Evolutionary conservation across 1,140 invertebrate species (phyloP), one percentile per base, ranked within the genome.

Genomic region (Cotesia glomerata): DNA sequence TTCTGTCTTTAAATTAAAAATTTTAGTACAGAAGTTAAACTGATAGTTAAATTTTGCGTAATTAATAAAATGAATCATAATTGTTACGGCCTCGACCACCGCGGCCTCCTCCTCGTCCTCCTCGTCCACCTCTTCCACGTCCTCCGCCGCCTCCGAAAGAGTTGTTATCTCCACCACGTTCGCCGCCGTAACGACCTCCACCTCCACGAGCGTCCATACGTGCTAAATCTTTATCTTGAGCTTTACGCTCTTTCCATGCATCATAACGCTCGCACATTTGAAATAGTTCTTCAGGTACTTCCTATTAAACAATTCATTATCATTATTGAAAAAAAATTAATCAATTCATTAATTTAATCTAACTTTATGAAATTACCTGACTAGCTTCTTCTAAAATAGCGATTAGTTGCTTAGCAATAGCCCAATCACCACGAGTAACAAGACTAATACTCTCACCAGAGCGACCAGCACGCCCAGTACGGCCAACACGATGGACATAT

Each of bases 401-500:
- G n/a, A 98, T 95, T 3, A 98, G 85, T 72, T 95, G 92, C 63
- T 88, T 85, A 4, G 95, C 95, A 81, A 94, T 90, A 36, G 86
- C 90, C 92, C 93, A 94, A 86, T 98, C 95, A 51, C 86, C 86
- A 67, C 92, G 88, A 0, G 96, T 95, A 74, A 99, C 90, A 77
- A 93, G 92, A 74, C 91, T 92, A 5, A 96, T 92, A 13, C 94
- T 92, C 77, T 92, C 91, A 0, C 97, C 96, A 7, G 91, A 93
- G 76, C 92, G 89, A 0, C 95, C 95, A 58, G 96, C 96, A 72
- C 96, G 89, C 2, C 96, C 96, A 0, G 95, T 97, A 73, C 96
- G 88, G 0, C 95, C 95, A 61, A 98, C 93, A 59, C 94, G 88
- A 81, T 96, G 95, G 13, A 97, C 95, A 86, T 95, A 98, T 78